phyloP scores from a whole-genome alignment of 30 jellyfish, hydroid and myxozoan species.

The Pelagia noctiluca region DNA sequence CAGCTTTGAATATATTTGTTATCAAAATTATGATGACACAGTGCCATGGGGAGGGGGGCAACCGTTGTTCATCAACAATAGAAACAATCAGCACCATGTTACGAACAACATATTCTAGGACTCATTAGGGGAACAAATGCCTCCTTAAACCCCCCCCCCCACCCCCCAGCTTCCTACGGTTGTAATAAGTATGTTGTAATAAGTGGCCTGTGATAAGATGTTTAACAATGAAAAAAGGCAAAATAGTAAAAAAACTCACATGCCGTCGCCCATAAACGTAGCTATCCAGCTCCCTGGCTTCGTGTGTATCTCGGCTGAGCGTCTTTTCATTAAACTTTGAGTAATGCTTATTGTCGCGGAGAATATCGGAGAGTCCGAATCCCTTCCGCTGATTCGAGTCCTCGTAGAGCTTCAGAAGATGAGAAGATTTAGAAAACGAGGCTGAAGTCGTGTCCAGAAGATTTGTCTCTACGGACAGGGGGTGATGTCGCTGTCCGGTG shows the following conservation, averaged over 20 bases:
- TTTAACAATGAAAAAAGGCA: too few species aligned
- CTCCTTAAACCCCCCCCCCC: too few species aligned
- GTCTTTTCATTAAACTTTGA: constrained; percentile 20
- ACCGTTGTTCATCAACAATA: too few species aligned
- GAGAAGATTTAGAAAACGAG: background rate
- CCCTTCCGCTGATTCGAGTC: background rate
- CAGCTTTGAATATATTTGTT: too few species aligned
- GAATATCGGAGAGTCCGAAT: background rate
- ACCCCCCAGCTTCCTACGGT: too few species aligned
- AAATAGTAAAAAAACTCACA: constrained; percentile 31
- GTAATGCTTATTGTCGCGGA: background rate
- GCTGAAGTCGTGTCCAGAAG: background rate
- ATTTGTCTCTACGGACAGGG: constrained; percentile 29
- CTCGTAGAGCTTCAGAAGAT: background rate
- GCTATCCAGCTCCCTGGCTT: constrained; percentile 56
- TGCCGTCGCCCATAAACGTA: constrained; percentile 65
- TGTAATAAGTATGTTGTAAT: too few species aligned
- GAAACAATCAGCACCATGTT: too few species aligned
- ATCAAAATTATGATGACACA: too few species aligned
- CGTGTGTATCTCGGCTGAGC: background rate
- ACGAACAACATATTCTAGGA: too few species aligned
- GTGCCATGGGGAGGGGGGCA: too few species aligned
- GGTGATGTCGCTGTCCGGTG: constrained; percentile 13
- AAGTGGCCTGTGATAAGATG: too few species aligned
- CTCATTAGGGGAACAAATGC: too few species aligned